Conservation (phyloP, 2,888 invertebrate genomes). For the Stegana nigrithorax region DNA sequence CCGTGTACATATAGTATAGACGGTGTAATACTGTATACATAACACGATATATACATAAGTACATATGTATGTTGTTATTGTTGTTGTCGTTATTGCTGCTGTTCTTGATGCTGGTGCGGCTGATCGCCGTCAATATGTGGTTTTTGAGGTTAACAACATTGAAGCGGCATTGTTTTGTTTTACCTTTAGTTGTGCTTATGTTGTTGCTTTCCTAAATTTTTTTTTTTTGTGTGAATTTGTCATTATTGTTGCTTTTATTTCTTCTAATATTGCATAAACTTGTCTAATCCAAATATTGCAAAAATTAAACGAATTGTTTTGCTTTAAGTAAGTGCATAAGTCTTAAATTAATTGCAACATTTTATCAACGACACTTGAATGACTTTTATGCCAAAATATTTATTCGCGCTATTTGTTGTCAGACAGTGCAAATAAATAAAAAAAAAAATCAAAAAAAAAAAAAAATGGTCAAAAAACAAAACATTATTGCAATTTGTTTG, state of each 20-base stretch:
- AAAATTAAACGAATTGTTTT: neutral
- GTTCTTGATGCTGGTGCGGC: constrained; percentile 44
- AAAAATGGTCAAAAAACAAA: constrained; percentile 29
- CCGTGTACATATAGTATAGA: too few species aligned
- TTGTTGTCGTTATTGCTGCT: constrained; percentile 38
- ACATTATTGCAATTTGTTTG: constrained; percentile 5
- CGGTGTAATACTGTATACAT: too few species aligned
- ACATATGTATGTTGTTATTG: too few species aligned
- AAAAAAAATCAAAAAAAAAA: constrained; percentile 24
- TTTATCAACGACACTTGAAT: constrained; percentile 3
- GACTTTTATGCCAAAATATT: too few species aligned
- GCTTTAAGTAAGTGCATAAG: neutral
- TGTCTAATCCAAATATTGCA: neutral
- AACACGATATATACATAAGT: too few species aligned
- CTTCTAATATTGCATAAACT: neutral
- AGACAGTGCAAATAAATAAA: too few species aligned
- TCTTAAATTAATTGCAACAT: constrained; percentile 11
- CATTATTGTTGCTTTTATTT: neutral
- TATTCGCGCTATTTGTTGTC: too few species aligned
- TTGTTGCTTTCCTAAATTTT: neutral
- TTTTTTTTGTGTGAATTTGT: constrained; percentile 1
- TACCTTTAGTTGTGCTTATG: neutral
- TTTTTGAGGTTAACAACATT: constrained; percentile 64
- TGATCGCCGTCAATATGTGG: constrained; percentile 38
- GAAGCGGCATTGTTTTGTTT: constrained; percentile 40